Evolutionary conservation across 1,140 invertebrate species (phyloP).

Genomic region (Prorops nasuta): DNA sequence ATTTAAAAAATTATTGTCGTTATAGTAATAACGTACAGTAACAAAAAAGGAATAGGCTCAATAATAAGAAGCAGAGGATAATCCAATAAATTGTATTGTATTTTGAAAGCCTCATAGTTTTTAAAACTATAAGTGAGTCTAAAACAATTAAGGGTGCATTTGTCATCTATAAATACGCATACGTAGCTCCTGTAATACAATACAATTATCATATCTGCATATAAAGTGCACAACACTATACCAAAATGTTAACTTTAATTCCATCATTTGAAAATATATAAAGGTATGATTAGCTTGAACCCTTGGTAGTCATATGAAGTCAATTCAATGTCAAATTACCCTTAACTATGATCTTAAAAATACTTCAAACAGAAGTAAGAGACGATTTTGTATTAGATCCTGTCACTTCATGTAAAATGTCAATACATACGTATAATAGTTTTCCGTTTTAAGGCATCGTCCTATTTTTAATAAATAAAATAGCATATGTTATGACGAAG

Average conservation of each 20-base stretch:
- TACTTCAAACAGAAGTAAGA: constrained; percentile 7
- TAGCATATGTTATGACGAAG: too few species aligned
- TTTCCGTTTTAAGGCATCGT: constrained; percentile 1
- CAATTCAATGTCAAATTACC: too few species aligned
- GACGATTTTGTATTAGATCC: too few species aligned
- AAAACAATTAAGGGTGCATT: constrained; percentile 27
- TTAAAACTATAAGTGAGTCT: constrained; percentile 30
- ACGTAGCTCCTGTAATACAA: constrained; percentile 23
- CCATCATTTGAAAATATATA: background rate
- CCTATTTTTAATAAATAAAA: background rate
- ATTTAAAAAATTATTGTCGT: constrained; percentile 9
- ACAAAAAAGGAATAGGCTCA: constrained; percentile 22
- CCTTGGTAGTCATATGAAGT: too few species aligned
- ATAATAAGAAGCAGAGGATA: constrained; percentile 19
- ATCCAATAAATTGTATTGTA: constrained; percentile 32
- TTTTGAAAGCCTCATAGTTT: constrained; percentile 27
- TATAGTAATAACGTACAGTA: background rate
- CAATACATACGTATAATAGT: background rate
- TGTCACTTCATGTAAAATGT: background rate
- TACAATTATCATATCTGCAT: background rate
- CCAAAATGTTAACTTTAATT: constrained; percentile 1
- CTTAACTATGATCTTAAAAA: background rate
- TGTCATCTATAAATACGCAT: constrained; percentile 29
- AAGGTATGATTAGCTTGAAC: too few species aligned
- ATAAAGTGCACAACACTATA: background rate